These are phyloP conservation scores for Physeter macrocephalus DNA, from an alignment of 2,113 vertebrate species.

Conservation along the genomic window DNA sequence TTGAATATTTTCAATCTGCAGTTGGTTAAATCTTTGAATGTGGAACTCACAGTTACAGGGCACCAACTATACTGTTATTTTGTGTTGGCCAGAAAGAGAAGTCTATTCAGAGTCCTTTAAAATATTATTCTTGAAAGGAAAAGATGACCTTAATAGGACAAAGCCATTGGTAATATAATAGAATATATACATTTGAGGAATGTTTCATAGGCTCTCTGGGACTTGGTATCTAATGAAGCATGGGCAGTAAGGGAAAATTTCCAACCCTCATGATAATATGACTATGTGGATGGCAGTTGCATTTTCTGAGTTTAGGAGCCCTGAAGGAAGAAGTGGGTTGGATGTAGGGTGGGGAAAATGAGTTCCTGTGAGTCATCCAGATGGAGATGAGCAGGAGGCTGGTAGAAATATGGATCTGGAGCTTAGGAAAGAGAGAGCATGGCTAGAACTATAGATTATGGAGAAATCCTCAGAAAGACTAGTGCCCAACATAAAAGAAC, in stretches of 20 bases:
- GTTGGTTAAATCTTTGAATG: neutral
- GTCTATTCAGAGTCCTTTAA: constrained; percentile 7
- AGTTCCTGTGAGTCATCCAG: neutral
- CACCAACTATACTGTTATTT: neutral
- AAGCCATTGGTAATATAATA: neutral
- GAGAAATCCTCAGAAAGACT: neutral
- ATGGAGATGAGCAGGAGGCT: neutral
- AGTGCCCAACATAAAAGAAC: neutral
- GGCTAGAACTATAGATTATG: neutral
- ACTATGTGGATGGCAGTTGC: neutral
- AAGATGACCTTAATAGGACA: neutral
- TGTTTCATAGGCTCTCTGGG: neutral
- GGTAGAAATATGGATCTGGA: neutral
- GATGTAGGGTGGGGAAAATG: neutral
- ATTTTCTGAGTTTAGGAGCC: neutral
- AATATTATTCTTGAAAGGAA: constrained; percentile 4
- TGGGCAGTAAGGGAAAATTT: neutral
- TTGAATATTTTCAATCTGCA: neutral
- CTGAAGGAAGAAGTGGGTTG: neutral
- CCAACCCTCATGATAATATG: neutral
- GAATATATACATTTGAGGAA: neutral
- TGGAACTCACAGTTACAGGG: neutral
- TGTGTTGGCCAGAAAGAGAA: neutral
- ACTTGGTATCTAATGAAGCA: neutral
- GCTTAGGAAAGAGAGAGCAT: neutral